Evolutionary conservation across 2,113 vertebrate species (phyloP), one percentile per base, ranked within the genome.

Genomic region (Tautogolabrus adspersus): DNA sequence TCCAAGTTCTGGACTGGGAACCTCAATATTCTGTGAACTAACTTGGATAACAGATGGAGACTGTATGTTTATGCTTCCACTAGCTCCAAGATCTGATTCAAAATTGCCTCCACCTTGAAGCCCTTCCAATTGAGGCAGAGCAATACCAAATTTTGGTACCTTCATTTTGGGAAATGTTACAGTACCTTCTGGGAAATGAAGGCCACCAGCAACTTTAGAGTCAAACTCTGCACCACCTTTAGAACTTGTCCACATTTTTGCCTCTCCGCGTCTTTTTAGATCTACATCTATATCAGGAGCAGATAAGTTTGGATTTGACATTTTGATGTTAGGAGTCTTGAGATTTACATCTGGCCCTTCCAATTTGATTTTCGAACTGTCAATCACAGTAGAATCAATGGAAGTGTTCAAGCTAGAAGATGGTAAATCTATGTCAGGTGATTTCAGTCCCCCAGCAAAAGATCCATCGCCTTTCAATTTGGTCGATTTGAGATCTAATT

Each of bases 401-500:
- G 79, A 59, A 0, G 91, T 66, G 56, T 84, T 91, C 47, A 91
- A 67, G 0, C 51, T 72, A 0, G 92, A 90, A 38, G 88, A 75
- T 1, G 91, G 83, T 51, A 95, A 57, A 5, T 94, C 92, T 49
- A 94, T 5, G 0, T 93, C 91, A 2, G 92, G 62, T 0, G 71
- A 85, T 74, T 93, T 95, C 4, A 95, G 60, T 10, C 91, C 92
- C 2, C 57, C 85, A 8, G 88, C 89, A 16, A 83, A 74, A 0
- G 94, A 85, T 16, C 88, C 92, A 11, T 96, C 96, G 0, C 89
- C 93, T 84, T 96, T 95, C 63, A 90, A 74, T 44, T 95, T 93
- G 21, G 96, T 93, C 0, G 97, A 97, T 84, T 97, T 97, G 0
- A 99, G 94, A 66, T 98, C 97, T 61, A 99, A 95, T 54, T 98